Base-by-base conservation (phyloP, 1,140 invertebrate species). In the Lepidurus arcticus region DNA sequence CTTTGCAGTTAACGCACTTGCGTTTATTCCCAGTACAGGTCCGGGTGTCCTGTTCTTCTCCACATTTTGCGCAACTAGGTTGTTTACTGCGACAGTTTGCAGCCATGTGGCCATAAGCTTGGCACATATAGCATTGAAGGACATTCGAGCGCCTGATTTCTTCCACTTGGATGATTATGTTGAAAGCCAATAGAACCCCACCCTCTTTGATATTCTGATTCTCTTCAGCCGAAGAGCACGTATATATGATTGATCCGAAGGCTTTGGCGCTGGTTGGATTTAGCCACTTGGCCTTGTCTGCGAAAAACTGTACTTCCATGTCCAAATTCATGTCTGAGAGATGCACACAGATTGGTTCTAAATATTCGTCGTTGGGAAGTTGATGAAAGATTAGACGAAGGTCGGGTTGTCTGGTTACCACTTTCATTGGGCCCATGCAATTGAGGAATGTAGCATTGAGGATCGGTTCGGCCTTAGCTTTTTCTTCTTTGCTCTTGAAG, bases 1-100 rank as follows among this genome's bases (percentile, higher is more conserved):
- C 74, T 75, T 75, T 75, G 5, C 74, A 75, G 74, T 75, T 75
- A 5, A 42, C 74, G 6, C 74, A 75, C 1, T 34, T 42, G 16
- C 24, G 5, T 13, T 24, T 11, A 5, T 75, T 34, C 34, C 34
- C 74, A 11, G 74, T 75, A 0, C 74, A 75, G 24, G 74, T 34
- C 42, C 42, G 3, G 11, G 74, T 75, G 16, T 75, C 74, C 6
- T 75, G 74, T 13, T 75, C 11, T 24, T 75, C 11, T 24, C 13
- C 13, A 5, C 74, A 75, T 42, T 75, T 75, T 75, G 74, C 74
- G 74, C 74, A 75, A 16, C 24, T 24, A 42, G 24, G 11, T 5
- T 24, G 24, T 16, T 24, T 13, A 11, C 24, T 13, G 74, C 74
- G 42, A 24, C 24, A 34, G 74, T 6, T 34, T 42, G 74, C 74